These are phyloP conservation scores for Xestia rhomboidea DNA, from an alignment of 2,888 invertebrate species.

Conservation along the genomic window DNA sequence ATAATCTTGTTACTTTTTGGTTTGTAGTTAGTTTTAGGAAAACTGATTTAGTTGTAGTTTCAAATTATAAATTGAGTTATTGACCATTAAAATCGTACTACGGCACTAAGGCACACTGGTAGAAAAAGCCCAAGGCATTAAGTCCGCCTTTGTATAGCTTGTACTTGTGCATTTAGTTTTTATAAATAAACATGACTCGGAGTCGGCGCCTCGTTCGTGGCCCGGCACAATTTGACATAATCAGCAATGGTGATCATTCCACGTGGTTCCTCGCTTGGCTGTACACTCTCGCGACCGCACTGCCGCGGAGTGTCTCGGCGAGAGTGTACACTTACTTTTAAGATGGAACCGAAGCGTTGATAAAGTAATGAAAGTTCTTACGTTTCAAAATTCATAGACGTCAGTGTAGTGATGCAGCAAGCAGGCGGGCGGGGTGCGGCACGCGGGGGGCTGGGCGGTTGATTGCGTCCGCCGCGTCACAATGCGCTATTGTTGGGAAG, in stretches of 20 bases:
- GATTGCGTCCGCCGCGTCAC: constrained; percentile 68
- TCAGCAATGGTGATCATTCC: not conserved
- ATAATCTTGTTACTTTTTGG: too few relatives aligned
- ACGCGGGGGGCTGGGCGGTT: constrained; percentile 8
- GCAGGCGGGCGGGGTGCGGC: not conserved
- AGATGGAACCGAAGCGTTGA: not conserved
- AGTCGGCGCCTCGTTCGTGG: too few relatives aligned
- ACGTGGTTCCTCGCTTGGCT: not conserved
- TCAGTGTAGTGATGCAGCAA: not conserved
- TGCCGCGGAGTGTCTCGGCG: not conserved
- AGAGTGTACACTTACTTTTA: not conserved
- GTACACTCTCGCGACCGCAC: not conserved
- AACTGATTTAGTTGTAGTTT: too few relatives aligned
- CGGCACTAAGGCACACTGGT: too few relatives aligned
- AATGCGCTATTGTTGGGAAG: constrained; percentile 67
- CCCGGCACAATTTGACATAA: not conserved
- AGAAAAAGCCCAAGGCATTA: too few relatives aligned
- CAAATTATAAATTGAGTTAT: too few relatives aligned
- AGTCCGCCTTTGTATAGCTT: too few relatives aligned
- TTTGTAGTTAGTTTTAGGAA: too few relatives aligned
- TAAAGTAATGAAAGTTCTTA: not conserved
- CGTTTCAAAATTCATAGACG: not conserved
- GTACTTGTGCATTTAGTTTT: too few relatives aligned
- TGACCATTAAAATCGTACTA: too few relatives aligned
- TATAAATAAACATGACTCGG: too few relatives aligned